Percentiles rank a stretch among this genome's conserved stretches.
phyloP scores from a whole-genome alignment of 2,797 vertebrate genomes.

The Cossypha niveicapilla region DNA sequence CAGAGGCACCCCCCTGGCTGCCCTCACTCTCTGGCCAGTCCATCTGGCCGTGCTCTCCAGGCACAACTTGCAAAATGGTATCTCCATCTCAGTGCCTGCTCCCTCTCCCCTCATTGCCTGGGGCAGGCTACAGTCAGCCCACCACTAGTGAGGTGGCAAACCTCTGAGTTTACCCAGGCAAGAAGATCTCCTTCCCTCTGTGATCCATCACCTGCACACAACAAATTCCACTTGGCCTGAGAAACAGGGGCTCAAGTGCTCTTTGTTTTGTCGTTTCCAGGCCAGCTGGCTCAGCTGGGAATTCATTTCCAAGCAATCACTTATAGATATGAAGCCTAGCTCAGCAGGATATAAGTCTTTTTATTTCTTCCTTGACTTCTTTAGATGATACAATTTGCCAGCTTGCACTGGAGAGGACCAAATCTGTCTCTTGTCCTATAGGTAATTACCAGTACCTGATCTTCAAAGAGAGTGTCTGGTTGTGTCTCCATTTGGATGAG shows the following conservation, averaged over 20 bases:
- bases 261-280: rapidly evolving
- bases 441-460: constrained; percentile 78
- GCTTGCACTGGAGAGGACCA: constrained; percentile 30
- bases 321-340: constrained; percentile 51
- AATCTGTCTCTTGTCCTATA: constrained; percentile 47
- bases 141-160: neutral
- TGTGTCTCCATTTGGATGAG: constrained; percentile 77
- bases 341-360: constrained; percentile 50
- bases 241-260: neutral
- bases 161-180: neutral
- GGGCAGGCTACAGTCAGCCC: neutral
- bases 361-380: constrained; percentile 60
- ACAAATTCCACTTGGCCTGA: neutral
- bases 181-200: neutral
- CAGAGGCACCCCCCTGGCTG: neutral
- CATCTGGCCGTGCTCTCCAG: neutral
- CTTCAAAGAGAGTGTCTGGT: constrained; percentile 80
- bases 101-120: neutral
- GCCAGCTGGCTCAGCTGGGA: neutral
- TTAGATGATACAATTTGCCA: constrained; percentile 55
- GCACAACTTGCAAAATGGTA: neutral
- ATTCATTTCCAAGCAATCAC: constrained; percentile 14
- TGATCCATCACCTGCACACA: neutral
- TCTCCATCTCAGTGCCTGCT: neutral
- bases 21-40: neutral